Percentiles rank a stretch among this genome's conserved stretches.
Evolutionary conservation across 2,113 vertebrate genomes (phyloP).

Genomic region (Proterorhinus semilunaris): DNA sequence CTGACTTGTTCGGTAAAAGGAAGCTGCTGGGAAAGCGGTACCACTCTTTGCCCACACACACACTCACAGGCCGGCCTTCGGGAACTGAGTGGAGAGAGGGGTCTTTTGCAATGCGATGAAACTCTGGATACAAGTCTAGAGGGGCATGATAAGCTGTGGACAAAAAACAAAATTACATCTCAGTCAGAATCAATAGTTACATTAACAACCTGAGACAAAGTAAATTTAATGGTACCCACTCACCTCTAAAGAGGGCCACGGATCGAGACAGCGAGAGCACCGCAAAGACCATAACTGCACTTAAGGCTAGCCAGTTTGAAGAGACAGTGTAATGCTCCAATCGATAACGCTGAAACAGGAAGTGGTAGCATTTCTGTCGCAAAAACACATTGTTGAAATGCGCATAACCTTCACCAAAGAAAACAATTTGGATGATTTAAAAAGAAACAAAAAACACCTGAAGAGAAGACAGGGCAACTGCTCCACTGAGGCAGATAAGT

Average conservation of each 20-base stretch:
- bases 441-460: slow-evolving; percentile 73
- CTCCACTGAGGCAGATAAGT: slow-evolving; percentile 91
- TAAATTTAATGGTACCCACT: slow-evolving; percentile 13
- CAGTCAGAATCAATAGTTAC: not conserved
- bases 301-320: slow-evolving; percentile 92
- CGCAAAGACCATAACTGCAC: slow-evolving; percentile 83
- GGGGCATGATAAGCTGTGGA: slow-evolving; percentile 91
- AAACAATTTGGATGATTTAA: not conserved
- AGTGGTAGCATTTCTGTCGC: slow-evolving; percentile 96
- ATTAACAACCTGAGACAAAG: not conserved
- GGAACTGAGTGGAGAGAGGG: slow-evolving; percentile 86
- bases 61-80: slow-evolving; percentile 83
- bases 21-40: slow-evolving; percentile 97
- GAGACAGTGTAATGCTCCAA: slow-evolving; percentile 96
- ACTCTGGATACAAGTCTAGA: slow-evolving; percentile 95
- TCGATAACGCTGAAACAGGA: slow-evolving; percentile 93
- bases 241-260: slow-evolving; percentile 93
- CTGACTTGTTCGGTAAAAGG: slow-evolving; percentile 92
- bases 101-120: slow-evolving; percentile 91
- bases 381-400: slow-evolving; percentile 3
- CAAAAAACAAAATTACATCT: not conserved
- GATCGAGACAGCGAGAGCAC: slow-evolving; percentile 91
- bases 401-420: not conserved
- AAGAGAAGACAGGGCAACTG: slow-evolving; percentile 92
- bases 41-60: slow-evolving; percentile 99